Evolutionary conservation across 1,140 invertebrate genomes (phyloP).

Genomic region (Oppia nitens): DNA sequence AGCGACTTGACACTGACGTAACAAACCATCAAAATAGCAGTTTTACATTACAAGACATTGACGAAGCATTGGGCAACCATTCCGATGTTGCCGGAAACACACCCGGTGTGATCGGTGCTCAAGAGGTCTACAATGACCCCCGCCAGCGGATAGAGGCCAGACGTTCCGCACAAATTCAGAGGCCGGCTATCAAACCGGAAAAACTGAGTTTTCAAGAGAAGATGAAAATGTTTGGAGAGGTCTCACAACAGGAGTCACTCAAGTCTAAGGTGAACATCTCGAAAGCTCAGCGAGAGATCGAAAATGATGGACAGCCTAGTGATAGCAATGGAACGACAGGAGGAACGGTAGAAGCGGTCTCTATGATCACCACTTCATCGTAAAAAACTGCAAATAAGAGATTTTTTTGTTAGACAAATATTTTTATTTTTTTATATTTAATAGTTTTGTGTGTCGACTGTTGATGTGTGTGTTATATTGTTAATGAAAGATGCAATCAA

Average conservation of each 20-base stretch:
- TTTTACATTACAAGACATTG: slow-evolving; percentile 22
- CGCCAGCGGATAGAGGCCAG: slow-evolving; percentile 57
- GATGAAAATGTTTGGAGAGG: slow-evolving; percentile 85
- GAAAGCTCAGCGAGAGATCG: slow-evolving; percentile 70
- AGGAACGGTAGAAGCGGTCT: not conserved
- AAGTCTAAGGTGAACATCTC: slow-evolving; percentile 84
- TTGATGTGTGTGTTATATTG: no score
- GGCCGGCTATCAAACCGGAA: slow-evolving; percentile 48
- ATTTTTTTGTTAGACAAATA: no score
- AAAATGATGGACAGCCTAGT: not conserved
- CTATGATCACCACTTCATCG: not conserved
- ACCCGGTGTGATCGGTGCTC: slow-evolving; percentile 79
- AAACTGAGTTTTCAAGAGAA: slow-evolving; percentile 85
- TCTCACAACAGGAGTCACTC: slow-evolving; percentile 54
- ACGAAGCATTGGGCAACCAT: slow-evolving; percentile 19
- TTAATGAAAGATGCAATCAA: no score
- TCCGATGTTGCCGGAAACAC: slow-evolving; percentile 32
- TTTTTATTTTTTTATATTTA: no score
- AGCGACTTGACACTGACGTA: not conserved
- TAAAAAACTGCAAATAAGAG: no score
- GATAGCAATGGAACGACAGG: not conserved
- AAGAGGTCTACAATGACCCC: slow-evolving; percentile 83
- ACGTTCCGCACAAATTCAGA: slow-evolving; percentile 38
- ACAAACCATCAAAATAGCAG: slow-evolving; percentile 7
- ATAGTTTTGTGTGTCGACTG: no score